Base-by-base conservation (phyloP, 2,113 vertebrate genomes). In the Castor canadensis region DNA sequence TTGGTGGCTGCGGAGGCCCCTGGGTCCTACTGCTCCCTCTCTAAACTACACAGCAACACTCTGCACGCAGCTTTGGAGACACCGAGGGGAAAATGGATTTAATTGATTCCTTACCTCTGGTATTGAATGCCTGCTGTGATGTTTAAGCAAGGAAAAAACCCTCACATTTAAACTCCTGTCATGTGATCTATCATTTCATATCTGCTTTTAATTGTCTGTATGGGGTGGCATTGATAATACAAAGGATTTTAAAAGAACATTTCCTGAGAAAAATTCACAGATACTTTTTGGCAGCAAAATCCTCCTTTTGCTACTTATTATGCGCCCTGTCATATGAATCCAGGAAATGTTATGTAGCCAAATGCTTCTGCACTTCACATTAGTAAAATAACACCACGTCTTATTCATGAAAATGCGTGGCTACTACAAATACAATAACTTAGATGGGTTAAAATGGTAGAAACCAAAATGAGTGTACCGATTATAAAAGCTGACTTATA, bases 1-100 rank as follows among this genome's bases (percentile, higher is more conserved):
- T 98, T 98, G 98, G 98, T 96, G 98, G 98, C 98, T 96, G 98
- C 97, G 67, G 97, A 97, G 97, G 98, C 98, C 98, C 98, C 98
- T 99, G 95, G 99, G 99, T 99, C 99, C 99, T 99, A 99, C 99
- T 99, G 98, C 99, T 98, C 98, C 54, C 77, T 93, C 97, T 95
- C 96, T 93, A 66, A 97, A 97, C 97, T 98, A 84, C 96, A 95
- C 98, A 97, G 98, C 98, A 93, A 88, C 97, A 96, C 94, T 88
- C 81, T 24, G 80, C 97, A 81, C 40, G 96, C 97, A 79, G 98
- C 98, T 96, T 64, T 92, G 97, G 30, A 91, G 93, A 77, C 22
- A 60, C 87, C 1, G 62, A 95, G 76, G 96, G 96, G 94, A 92
- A 89, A 58, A 93, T 93, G 97, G 87, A 69, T 87, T 92, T 97